phyloP scores from a whole-genome alignment of 1,140 invertebrate genomes.

The Chionoecetes opilio region DNA sequence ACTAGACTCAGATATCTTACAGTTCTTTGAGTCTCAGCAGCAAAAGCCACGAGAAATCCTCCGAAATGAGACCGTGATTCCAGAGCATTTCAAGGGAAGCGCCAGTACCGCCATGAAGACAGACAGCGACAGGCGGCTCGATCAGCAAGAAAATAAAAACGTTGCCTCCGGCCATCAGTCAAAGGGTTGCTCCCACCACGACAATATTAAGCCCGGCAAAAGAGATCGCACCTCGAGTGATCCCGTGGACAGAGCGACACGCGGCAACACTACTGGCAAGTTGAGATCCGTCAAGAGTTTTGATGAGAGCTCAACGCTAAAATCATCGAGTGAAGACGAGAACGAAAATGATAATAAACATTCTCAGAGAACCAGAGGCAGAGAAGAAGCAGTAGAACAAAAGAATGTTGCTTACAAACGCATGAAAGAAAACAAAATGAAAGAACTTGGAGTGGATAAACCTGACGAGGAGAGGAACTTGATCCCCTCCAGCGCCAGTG shows the following conservation, averaged over 20 bases:
- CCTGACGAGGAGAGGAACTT: constrained; percentile 12
- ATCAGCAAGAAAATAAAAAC: neutral
- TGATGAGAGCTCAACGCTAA: neutral
- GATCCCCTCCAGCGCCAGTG: neutral
- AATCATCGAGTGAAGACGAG: constrained; percentile 34
- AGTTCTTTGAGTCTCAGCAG: constrained; percentile 73
- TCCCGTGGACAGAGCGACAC: neutral
- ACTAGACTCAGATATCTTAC: constrained; percentile 70
- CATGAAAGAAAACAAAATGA: neutral
- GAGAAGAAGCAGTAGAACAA: neutral
- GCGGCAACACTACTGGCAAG: neutral
- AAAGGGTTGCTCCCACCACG: neutral
- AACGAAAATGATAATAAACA: neutral
- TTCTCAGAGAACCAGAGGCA: neutral
- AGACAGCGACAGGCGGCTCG: neutral
- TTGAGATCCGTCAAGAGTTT: neutral
- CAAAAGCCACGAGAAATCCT: constrained; percentile 64
- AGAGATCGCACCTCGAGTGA: neutral
- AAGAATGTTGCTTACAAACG: neutral
- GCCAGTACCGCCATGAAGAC: neutral
- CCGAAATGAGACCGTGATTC: constrained; percentile 67
- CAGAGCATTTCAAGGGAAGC: constrained; percentile 63
- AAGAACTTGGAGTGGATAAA: neutral
- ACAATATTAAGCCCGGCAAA: neutral
- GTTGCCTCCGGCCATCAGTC: neutral